Base-by-base conservation (phyloP, 2,113 vertebrate species). In the Paratilapia polleni region DNA sequence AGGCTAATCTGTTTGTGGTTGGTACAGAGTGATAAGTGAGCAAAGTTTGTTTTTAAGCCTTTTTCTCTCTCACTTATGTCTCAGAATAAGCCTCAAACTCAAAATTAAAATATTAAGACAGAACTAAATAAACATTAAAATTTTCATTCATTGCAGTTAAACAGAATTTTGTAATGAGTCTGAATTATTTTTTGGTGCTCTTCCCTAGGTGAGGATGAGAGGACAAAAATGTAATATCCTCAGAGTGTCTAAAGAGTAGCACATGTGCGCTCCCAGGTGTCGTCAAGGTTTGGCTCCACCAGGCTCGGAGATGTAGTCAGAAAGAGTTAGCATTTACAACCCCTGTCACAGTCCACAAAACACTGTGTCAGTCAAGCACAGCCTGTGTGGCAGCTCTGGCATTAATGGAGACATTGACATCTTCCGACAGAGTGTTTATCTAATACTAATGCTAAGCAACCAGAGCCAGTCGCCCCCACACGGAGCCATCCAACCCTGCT, bases 321-420 rank as follows among this genome's bases (percentile, higher is more conserved):
- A 73, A 87, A 91, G 93, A 86, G 90, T 95, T 95, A 93, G 93
- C 93, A 91, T 95, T 95, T 90, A 92, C 94, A 94, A 91, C 91
- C 94, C 90, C 93, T 92, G 92, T 96, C 94, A 96, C 92, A 92
- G 89, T 92, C 87, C 93, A 95, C 93, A 95, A 94, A 95, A 93
- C 93, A 91, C 80, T 28, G 88, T 93, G 93, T 95, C 94, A 95
- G 87, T 95, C 94, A 95, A 93, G 85, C 87, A 75, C 93, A 85
- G 91, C 91, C 91, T 85, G 91, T 84, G 90, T 93, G 94, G 93
- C 95, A 95, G 94, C 88, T 93, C 88, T 90, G 93, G 92, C 94
- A 95, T 95, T 95, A 95, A 95, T 94, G 92, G 92, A 95, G 94
- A 95, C 91, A 64, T 92, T 96, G 95, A 96, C 94, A 93, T 96